Evolutionary conservation across 2,113 vertebrate species (phyloP).

Genomic region (Callionymus lyra): DNA sequence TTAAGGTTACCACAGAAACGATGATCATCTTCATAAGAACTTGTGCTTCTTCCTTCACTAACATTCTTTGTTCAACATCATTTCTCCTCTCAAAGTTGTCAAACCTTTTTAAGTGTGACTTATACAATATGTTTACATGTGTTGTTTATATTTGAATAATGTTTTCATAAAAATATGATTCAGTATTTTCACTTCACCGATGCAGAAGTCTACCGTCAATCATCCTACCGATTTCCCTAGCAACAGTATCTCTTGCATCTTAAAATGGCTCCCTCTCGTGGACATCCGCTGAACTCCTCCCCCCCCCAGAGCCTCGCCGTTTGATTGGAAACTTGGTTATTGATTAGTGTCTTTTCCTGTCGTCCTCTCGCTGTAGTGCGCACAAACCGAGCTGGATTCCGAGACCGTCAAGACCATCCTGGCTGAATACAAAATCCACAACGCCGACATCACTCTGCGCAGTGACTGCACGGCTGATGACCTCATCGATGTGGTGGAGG

Average conservation of each 20-base stretch:
- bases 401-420: slow-evolving; percentile 96
- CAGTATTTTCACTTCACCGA: no score
- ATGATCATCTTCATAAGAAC: no score
- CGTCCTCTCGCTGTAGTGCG: slow-evolving; percentile 64
- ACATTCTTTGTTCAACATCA: no score
- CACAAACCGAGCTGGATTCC: slow-evolving; percentile 83
- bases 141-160: no score
- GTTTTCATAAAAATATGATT: no score
- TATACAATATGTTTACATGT: no score
- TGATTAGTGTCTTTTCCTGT: not conserved
- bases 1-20: no score
- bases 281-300: not conserved
- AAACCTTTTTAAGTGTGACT: no score
- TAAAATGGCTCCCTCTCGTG: slow-evolving; percentile 14
- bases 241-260: not conserved
- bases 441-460: slow-evolving; percentile 90
- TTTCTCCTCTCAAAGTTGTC: no score
- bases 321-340: not conserved
- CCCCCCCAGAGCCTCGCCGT: no score
- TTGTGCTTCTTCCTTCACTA: no score
- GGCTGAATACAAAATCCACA: slow-evolving; percentile 96
- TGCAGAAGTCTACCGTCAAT: not conserved
- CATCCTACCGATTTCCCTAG: not conserved
- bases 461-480: slow-evolving; percentile 91
- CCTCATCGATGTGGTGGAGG: slow-evolving; percentile 95